These are phyloP conservation scores for Synodontis membranacea DNA, from an alignment of 2,113 vertebrate species.

Conservation along the genomic window DNA sequence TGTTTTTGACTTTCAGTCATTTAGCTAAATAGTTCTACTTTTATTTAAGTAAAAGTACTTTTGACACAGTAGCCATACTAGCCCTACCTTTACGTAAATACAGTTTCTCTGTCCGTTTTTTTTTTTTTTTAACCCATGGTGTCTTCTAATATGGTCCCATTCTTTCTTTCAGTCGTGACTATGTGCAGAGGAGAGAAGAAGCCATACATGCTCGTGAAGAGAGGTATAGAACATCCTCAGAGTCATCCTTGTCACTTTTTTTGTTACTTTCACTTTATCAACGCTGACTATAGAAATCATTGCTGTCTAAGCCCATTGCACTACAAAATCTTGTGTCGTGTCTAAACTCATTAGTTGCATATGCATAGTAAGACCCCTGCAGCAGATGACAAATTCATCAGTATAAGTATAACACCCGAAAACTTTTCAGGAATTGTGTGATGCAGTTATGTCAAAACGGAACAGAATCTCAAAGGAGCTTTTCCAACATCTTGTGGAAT, in stretches of 20 bases:
- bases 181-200: conserved; percentile 89
- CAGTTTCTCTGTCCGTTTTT: neutral
- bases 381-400: conserved; percentile 58
- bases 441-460: neutral
- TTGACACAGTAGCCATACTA: neutral
- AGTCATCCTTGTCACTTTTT: neutral
- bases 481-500: neutral
- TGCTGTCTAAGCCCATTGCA: neutral
- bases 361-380: conserved; percentile 35
- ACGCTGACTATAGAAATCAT: neutral
- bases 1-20: neutral
- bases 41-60: neutral
- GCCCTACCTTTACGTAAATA: neutral
- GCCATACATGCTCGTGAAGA: conserved; percentile 89
- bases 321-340: neutral
- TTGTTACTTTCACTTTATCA: neutral
- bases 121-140: neutral
- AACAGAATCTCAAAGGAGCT: neutral
- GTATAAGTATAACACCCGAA: neutral
- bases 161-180: conserved; percentile 78
- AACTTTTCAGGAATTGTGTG: neutral
- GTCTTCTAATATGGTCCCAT: conserved; percentile 24
- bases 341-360: conserved; percentile 11
- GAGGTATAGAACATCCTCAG: conserved; percentile 72
- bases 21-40: neutral